Evolutionary conservation across 1,140 invertebrate genomes (phyloP), one percentile per base, ranked within the genome.

Genomic region (Heliothis subflexa): DNA sequence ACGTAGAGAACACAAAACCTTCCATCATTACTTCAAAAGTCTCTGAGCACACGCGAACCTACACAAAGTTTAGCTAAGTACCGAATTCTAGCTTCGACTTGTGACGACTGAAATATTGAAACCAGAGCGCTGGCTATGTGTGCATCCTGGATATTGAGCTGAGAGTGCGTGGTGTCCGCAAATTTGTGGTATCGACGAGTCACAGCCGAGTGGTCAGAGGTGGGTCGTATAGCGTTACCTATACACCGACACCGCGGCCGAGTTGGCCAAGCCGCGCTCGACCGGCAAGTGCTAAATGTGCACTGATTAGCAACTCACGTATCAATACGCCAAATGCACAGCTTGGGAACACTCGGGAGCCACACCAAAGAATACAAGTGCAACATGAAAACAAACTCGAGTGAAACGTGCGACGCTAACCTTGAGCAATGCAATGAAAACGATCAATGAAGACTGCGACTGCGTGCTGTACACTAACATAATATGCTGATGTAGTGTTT

Each of bases 261-360:
- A 50, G 40, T 78, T 49, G 59, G 49, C 28, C 57, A 64, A 47
- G 59, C 59, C 59, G 59, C 74, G 59, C 59, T 73, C 64, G 55
- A 64, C 57, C 66, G 49, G 57, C 73, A 77, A 80, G 73, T 66
- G 74, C 75, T 78, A 78, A 77, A 78, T 78, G 52, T 72, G 68
- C 75, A 70, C 55, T 81, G 68, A 74, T 78, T 78, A 81, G 52
- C 79, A 52, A 78, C 62, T 16, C 5, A 49, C n/a, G 25, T 59
- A 33, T 33, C 49, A 14, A 75, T 25, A 59, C 64, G 73, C 49
- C 7, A 75, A 64, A 64, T 75, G 49, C 28, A 52, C 10, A 14
- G 50, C 54, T 49, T 47, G n/a, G 3, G 40, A 25, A 74, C 11
- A 50, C 33, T n/a, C 13, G 11, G 40, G n/a, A 10, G 18, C 18